A percentile compares a stretch with the other conserved stretches of the same genome.
Conservation (phyloP, 2,113 vertebrate species). For the Chamaea fasciata region DNA sequence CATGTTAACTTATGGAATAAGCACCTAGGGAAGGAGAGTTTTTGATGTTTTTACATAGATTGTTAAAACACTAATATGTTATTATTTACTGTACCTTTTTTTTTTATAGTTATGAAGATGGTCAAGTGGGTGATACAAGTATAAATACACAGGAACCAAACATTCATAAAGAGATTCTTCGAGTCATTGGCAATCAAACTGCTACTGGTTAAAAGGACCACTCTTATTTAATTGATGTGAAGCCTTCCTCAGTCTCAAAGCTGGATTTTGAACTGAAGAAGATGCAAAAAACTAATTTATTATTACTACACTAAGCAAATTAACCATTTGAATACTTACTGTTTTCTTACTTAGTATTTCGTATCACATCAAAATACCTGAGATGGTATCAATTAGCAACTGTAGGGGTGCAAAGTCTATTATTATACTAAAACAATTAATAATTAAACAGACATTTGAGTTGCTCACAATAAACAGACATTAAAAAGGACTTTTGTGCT, state of each 20-base stretch:
- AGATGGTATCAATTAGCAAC: conserved; percentile 65
- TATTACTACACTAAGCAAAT: conserved; percentile 73
- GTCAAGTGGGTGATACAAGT: conserved; percentile 87
- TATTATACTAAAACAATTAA: conserved; percentile 65
- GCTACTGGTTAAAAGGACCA: conserved; percentile 83
- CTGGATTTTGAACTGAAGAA: conserved; percentile 87
- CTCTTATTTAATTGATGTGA: conserved; percentile 52
- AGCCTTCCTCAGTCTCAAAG: conserved; percentile 80
- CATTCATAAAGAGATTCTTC: conserved; percentile 87
- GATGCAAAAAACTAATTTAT: conserved; percentile 69
- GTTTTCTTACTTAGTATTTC: conserved; percentile 78
- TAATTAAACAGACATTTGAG: conserved; percentile 69
- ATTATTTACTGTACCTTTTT: conserved; percentile 45
- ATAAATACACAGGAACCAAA: conserved; percentile 87
- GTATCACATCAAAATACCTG: conserved; percentile 70
- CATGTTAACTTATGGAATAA: neutral
- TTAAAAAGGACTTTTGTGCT: conserved; percentile 77
- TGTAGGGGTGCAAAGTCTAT: conserved; percentile 70
- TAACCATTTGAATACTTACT: conserved; percentile 78
- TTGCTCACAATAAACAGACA: conserved; percentile 76
- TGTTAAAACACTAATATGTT: neutral
- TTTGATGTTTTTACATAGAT: neutral
- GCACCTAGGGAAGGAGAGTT: neutral
- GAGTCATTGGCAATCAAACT: conserved; percentile 90
- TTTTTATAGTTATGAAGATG: conserved; percentile 85